Evolutionary conservation across 35 echinoderm and acorn worm genomes (phyloP).

Genomic region (Diadema setosum): DNA sequence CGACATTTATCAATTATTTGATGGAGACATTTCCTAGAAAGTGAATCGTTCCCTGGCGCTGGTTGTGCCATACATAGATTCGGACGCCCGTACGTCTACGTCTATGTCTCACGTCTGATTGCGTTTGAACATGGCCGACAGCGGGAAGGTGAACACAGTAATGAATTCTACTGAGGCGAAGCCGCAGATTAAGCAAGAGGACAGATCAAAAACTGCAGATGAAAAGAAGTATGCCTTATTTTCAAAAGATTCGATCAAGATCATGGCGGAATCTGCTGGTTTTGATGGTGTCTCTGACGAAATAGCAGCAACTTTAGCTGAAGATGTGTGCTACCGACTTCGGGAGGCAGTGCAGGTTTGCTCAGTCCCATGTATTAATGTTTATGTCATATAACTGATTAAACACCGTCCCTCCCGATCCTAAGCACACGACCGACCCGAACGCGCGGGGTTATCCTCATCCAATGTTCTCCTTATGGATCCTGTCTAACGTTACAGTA

Average conservation of each 20-base stretch:
- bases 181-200: not conserved
- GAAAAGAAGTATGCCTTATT: slow-evolving; percentile 73
- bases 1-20: too few relatives aligned
- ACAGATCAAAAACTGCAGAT: slow-evolving; percentile 10
- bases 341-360: slow-evolving; percentile 91
- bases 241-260: slow-evolving; percentile 62
- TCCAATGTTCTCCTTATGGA: too few relatives aligned
- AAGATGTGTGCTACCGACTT: slow-evolving; percentile 89
- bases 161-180: not conserved
- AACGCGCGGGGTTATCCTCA: too few relatives aligned
- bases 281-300: slow-evolving; percentile 54
- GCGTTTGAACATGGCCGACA: not conserved
- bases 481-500: too few relatives aligned
- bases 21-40: too few relatives aligned
- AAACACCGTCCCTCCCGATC: too few relatives aligned
- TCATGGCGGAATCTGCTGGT: slow-evolving; percentile 71
- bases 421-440: too few relatives aligned
- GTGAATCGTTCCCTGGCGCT: too few relatives aligned
- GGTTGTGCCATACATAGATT: too few relatives aligned
- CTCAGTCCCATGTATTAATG: not conserved
- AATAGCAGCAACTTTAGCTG: slow-evolving; percentile 57
- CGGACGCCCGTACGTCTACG: too few relatives aligned
- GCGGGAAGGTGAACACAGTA: not conserved
- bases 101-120: too few relatives aligned
- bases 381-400: not conserved